phyloP scores from a whole-genome alignment of 2,888 invertebrate genomes.

The Xanthia icteritia region DNA sequence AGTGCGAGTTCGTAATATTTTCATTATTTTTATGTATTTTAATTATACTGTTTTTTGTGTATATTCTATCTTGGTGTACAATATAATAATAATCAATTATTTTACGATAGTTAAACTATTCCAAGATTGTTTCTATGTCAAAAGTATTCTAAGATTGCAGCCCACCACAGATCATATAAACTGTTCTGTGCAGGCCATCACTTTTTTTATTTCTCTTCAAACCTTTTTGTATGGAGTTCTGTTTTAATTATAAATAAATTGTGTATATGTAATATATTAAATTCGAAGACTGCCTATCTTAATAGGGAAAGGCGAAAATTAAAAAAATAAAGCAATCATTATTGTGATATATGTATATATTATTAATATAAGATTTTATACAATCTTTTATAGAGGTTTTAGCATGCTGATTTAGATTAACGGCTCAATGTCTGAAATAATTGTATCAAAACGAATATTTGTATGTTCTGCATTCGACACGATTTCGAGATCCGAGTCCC shows the following conservation, averaged over 20 bases:
- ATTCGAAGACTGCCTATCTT: conserved; percentile 36
- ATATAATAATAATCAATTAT: background rate
- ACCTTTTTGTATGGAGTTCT: background rate
- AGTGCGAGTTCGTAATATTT: conserved; percentile 27
- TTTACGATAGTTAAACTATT: background rate
- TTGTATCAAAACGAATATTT: background rate
- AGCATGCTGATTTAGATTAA: background rate
- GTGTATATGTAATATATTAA: conserved; percentile 49
- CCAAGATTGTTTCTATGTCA: background rate
- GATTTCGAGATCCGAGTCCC: too few relatives aligned
- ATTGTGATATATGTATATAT: conserved; percentile 57
- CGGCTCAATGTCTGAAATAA: background rate
- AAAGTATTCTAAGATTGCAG: background rate
- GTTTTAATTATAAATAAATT: conserved; percentile 15
- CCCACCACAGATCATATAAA: too few relatives aligned
- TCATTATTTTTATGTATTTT: background rate
- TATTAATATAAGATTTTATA: conserved; percentile 46
- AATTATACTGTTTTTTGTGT: background rate
- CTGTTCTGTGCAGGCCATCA: too few relatives aligned
- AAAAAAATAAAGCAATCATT: conserved; percentile 39
- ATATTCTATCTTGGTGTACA: background rate
- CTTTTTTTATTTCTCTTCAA: background rate
- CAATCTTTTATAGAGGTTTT: conserved; percentile 16
- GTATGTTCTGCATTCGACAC: too few relatives aligned
- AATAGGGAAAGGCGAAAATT: background rate